Evolutionary conservation across 2,888 invertebrate species (phyloP).

Genomic region (Timandra comae): DNA sequence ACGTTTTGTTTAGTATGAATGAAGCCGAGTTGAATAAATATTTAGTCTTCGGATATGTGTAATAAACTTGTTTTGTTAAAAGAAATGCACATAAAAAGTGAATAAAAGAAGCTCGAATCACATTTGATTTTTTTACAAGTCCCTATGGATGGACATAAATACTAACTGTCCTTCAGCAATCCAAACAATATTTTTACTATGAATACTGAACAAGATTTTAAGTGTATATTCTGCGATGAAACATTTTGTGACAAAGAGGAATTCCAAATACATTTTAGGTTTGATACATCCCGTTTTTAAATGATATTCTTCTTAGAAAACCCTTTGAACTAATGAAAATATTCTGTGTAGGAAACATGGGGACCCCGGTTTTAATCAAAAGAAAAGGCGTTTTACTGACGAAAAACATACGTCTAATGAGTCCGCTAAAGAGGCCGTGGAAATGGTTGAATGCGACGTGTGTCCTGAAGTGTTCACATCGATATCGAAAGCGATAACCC

Average conservation of each 20-base stretch:
- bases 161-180: no score
- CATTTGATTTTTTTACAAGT: no score
- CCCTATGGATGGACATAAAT: no score
- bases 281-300: constrained; percentile 11
- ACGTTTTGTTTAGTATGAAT: constrained; percentile 18
- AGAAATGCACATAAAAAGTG: no score
- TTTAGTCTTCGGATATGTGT: no score
- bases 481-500: constrained; percentile 80
- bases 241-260: constrained; percentile 74
- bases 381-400: constrained; percentile 23
- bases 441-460: constrained; percentile 76
- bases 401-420: constrained; percentile 18
- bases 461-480: constrained; percentile 76
- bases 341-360: constrained; percentile 75
- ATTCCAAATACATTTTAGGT: constrained; percentile 80
- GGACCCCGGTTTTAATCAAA: constrained; percentile 75
- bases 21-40: no score
- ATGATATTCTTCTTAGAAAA: neutral
- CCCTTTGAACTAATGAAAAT: constrained; percentile 4
- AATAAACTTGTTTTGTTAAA: no score
- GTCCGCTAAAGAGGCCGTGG: constrained; percentile 33
- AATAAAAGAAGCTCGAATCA: no score
- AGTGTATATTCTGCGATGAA: constrained; percentile 77
- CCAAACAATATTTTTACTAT: constrained; percentile 25
- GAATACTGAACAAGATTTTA: constrained; percentile 52